Base-by-base conservation (phyloP, 92 coral and sea anemone species). In the Palythoa heliodiscus region DNA sequence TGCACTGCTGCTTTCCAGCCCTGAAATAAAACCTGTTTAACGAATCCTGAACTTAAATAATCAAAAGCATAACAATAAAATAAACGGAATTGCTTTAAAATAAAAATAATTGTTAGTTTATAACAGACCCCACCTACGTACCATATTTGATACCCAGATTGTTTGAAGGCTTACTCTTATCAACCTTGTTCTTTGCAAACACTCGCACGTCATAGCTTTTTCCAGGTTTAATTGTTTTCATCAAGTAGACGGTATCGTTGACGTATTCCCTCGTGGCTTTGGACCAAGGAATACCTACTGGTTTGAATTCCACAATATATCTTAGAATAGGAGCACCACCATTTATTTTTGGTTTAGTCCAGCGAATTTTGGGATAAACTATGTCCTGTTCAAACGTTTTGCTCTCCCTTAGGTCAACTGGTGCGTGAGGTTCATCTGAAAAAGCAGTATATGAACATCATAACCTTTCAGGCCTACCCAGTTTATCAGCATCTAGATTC, bases 251-350 rank as follows among this genome's bases (percentile, higher is more conserved):
- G 0, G 82, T 77, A 15, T 25, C 69, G 52, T 77, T 77, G 24
- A 77, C 82, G 17, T 37, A 39, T 11, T 23, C 70, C 70, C 24
- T 77, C 3, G 70, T 77, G 22, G 82, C 82, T 58, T 77, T 77
- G 14, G 25, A 3, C 82, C 82, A 77, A 11, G 48, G 25, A 22
- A 77, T 57, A 11, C 82, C 82, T 15, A 77, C 70, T 7, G 82
- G 82, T 58, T 77, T 77, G 52, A 77, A 77, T 20, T 77, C 82
- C 6, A 77, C 70, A 58, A 77, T 77, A 16, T 77, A 77, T 60
- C 57, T 77, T 4, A 55, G 6, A 35, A 77, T 77, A 60, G 82
- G 52, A 2, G 82, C 15, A 12, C 70, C 70, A 13, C 82, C 82
- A 57, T 55, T 37, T 29, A 29, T 29, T 57, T 11, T n/a, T 29